Evolutionary conservation across 2,888 invertebrate genomes (phyloP).

Genomic region (Dinocampus coccinellae): DNA sequence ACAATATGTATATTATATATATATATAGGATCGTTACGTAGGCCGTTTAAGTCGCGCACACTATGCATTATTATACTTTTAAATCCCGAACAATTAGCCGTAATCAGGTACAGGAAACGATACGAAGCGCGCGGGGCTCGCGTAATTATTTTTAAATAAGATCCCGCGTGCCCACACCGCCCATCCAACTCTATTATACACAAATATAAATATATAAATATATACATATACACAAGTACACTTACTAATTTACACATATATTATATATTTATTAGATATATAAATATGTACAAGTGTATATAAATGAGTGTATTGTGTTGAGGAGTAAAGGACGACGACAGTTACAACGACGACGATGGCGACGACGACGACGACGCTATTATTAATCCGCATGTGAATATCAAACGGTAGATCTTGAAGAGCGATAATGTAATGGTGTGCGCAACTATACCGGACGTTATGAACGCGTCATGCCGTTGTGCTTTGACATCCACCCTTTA

Average conservation of each 20-base stretch:
- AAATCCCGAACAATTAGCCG: slow-evolving; percentile 68
- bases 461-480: slow-evolving; percentile 45
- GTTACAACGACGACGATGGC: slow-evolving; percentile 39
- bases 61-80: slow-evolving; percentile 66
- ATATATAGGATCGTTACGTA: slow-evolving; percentile 59
- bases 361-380: slow-evolving; percentile 47
- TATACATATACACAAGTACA: background rate
- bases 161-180: slow-evolving; percentile 50
- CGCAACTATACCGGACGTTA: slow-evolving; percentile 57
- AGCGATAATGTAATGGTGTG: slow-evolving; percentile 38
- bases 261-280: slow-evolving; percentile 10
- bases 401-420: slow-evolving; percentile 45
- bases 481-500: slow-evolving; percentile 57
- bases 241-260: background rate
- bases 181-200: slow-evolving; percentile 24
- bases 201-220: background rate
- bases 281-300: too few species aligned
- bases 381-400: slow-evolving; percentile 59
- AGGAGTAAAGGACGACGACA: background rate
- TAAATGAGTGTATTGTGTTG: too few species aligned
- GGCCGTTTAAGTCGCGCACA: slow-evolving; percentile 57
- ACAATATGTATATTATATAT: background rate
- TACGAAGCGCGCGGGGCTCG: slow-evolving; percentile 43
- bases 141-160: slow-evolving; percentile 69
- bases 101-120: slow-evolving; percentile 68